A percentile compares a stretch with the other conserved stretches of the same genome.
Evolutionary conservation across 2,797 vertebrate species (phyloP).

Genomic region (Ficedula albicollis): DNA sequence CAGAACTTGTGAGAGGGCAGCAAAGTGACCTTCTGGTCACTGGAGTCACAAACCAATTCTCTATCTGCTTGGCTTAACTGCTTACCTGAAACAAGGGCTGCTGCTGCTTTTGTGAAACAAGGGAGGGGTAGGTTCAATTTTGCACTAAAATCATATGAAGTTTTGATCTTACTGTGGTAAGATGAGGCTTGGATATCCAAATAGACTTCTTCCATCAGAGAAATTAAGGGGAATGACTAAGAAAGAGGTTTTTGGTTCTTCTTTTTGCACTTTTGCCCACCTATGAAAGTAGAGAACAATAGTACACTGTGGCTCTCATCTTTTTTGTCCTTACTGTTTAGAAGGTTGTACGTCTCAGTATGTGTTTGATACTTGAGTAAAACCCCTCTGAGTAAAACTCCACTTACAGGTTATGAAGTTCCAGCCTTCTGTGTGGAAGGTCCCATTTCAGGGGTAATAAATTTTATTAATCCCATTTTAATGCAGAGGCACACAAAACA

Average conservation of each 20-base stretch:
- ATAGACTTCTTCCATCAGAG: background rate
- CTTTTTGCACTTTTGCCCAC: background rate
- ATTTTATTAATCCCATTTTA: slow-evolving; percentile 5
- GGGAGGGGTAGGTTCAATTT: background rate
- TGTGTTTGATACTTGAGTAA: background rate
- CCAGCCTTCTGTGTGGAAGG: background rate
- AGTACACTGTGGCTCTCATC: background rate
- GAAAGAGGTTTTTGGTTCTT: background rate
- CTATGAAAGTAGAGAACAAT: background rate
- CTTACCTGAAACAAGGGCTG: background rate
- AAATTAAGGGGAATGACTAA: background rate
- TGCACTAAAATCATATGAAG: too few species aligned
- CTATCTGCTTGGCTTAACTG: background rate
- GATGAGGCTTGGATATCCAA: background rate
- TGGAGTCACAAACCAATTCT: background rate
- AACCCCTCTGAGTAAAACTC: background rate
- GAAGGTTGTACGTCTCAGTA: background rate
- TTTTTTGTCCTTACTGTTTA: background rate
- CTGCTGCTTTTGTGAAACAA: background rate
- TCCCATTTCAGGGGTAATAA: background rate
- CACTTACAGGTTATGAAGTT: background rate
- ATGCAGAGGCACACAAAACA: background rate
- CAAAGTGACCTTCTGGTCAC: background rate
- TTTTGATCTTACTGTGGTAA: background rate
- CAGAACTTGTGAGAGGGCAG: background rate